Conservation (phyloP, 1,140 invertebrate genomes). For the Drosophila simulans region DNA sequence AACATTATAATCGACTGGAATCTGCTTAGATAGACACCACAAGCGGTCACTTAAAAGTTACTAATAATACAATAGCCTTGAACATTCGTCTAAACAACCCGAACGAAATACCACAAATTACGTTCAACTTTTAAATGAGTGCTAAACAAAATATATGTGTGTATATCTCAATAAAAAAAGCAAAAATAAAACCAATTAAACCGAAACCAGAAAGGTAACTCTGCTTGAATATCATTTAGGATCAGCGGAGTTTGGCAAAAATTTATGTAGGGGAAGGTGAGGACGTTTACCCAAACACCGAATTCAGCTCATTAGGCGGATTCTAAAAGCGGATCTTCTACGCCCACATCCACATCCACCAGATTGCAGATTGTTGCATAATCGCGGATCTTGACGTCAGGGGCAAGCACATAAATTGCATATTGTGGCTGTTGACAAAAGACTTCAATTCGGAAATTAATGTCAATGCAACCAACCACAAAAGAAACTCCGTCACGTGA, state of each 20-base stretch:
- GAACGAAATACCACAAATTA: slow-evolving; percentile 33
- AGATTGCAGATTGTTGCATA: slow-evolving; percentile 64
- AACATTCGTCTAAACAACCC: slow-evolving; percentile 29
- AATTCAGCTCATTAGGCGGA: slow-evolving; percentile 61
- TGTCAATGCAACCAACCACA: slow-evolving; percentile 66
- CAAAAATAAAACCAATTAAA: slow-evolving; percentile 61
- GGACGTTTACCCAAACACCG: slow-evolving; percentile 54
- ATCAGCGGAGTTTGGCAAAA: slow-evolving; percentile 32
- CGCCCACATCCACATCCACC: slow-evolving; percentile 67
- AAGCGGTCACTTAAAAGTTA: slow-evolving; percentile 19
- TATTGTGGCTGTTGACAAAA: slow-evolving; percentile 42
- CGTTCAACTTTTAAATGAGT: slow-evolving; percentile 42
- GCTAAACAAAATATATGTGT: slow-evolving; percentile 16
- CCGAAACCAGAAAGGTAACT: slow-evolving; percentile 55
- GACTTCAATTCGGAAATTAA: slow-evolving; percentile 50
- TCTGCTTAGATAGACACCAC: not conserved
- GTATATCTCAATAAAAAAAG: slow-evolving; percentile 20
- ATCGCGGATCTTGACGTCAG: slow-evolving; percentile 50
- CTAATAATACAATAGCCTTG: slow-evolving; percentile 44
- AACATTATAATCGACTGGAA: slow-evolving; percentile 9
- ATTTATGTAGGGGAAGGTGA: slow-evolving; percentile 47
- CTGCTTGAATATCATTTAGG: slow-evolving; percentile 4
- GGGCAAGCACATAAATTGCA: slow-evolving; percentile 49
- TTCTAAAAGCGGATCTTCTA: slow-evolving; percentile 58
- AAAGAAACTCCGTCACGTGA: slow-evolving; percentile 66